These are phyloP conservation scores for Umimayanthus chanpuru DNA, from an alignment of 92 coral and sea anemone genomes.

Conservation along the genomic window DNA sequence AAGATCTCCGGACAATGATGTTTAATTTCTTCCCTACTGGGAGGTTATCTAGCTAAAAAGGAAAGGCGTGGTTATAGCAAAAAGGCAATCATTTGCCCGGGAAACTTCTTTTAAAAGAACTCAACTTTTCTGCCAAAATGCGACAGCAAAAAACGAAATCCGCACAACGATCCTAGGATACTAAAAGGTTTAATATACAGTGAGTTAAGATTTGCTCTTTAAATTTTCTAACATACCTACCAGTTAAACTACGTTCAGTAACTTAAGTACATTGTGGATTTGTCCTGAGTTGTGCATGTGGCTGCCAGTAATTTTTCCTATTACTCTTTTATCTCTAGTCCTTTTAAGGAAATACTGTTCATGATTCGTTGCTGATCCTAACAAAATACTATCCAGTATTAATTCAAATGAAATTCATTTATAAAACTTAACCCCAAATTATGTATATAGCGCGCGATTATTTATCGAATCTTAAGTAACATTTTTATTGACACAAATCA, in stretches of 20 bases:
- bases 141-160: not conserved
- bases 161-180: conserved; percentile 6
- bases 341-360: not conserved
- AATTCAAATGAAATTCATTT: not conserved
- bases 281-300: not conserved
- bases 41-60: conserved; percentile 25
- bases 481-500: not conserved
- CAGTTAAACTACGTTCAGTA: not conserved
- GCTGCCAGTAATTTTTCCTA: not conserved
- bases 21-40: conserved; percentile 22
- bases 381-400: not conserved
- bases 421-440: not conserved
- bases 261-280: not conserved
- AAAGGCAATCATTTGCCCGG: conserved; percentile 18
- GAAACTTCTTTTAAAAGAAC: not conserved
- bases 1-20: conserved; percentile 9
- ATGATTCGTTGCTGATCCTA: not conserved
- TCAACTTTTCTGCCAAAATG: not conserved
- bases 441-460: not conserved
- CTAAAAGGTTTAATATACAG: not conserved
- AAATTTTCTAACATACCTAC: not conserved
- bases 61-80: conserved; percentile 1
- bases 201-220: not conserved
- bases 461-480: not conserved
- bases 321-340: not conserved